Base-by-base conservation (phyloP, 1,140 invertebrate species). In the Zaprionus vittiger region DNA sequence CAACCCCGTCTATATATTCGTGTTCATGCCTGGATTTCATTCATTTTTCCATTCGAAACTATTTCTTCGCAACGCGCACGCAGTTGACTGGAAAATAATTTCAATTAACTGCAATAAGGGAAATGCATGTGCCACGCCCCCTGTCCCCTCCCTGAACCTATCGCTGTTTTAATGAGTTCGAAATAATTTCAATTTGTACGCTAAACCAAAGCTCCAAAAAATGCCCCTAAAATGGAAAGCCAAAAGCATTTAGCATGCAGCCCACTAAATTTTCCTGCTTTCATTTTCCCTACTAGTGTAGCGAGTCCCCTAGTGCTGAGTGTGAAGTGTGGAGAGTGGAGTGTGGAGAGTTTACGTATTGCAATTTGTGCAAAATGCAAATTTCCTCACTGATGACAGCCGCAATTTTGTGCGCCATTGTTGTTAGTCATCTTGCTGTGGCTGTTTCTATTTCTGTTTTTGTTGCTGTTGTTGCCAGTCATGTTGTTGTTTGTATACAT, bases 341-440 rank as follows among this genome's bases (percentile, higher is more conserved):
- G 31, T 34, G 31, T 41, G 68, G 28, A 73, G 64, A 78, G 83
- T 72, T 83, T 89, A 80, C 80, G 84, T 87, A 87, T 89, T 84
- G 84, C 84, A 87, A 87, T 89, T 87, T 87, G 84, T 90, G 84
- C 81, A 90, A 87, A 87, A 89, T 87, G 84, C 78, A 89, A 87
- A 87, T 87, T 89, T 87, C 84, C 84, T 81, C 84, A 87, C 84
- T 89, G 84, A 87, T 87, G 84, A 87, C 84, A 87, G 84, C 84
- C 81, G 84, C 84, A 87, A 87, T 89, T 87, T 87, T 84, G 81
- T 84, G 69, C 75, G 52, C 64, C 81, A 81, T 87, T 87, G 84
- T 87, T 86, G 80, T 77, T 68, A 68, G 56, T 52, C 77, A 70
- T 44, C 57, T 47, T 11, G 57, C 17, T 52, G 26, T 52, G 26